Conservation (phyloP, 37 sponge, comb jelly and placozoan genomes). For the Geodia barretti region DNA sequence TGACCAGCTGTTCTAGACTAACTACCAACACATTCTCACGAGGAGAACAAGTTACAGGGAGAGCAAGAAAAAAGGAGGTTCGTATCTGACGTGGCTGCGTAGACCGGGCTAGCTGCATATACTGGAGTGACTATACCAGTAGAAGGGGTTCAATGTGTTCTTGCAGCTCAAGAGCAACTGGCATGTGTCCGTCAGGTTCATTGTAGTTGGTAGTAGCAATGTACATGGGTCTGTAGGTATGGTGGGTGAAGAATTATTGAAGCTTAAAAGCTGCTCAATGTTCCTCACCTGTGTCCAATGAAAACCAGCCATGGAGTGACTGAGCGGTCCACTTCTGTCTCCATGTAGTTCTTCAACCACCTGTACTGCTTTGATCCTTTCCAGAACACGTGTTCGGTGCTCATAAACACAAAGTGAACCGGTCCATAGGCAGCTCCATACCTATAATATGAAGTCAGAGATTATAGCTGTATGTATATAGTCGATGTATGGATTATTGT, state of each 20-base stretch:
- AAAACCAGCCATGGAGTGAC: conserved; percentile 85
- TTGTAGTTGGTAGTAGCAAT: conserved; percentile 48
- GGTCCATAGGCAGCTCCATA: conserved; percentile 75
- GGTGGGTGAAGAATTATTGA: not conserved
- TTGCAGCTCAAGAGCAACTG: conserved; percentile 34
- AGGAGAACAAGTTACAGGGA: not conserved
- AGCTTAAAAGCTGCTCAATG: not conserved
- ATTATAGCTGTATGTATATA: not conserved
- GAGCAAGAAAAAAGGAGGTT: too few relatives aligned
- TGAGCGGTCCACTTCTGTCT: conserved; percentile 54
- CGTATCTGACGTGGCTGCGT: not conserved
- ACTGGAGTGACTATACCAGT: conserved; percentile 18
- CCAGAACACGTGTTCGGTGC: conserved; percentile 74
- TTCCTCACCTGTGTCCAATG: conserved; percentile 71
- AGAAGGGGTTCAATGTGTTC: conserved; percentile 61
- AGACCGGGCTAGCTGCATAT: not conserved
- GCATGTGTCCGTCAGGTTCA: not conserved
- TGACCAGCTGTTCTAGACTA: too few relatives aligned
- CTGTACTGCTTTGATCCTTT: conserved; percentile 31
- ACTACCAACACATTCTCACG: not conserved
- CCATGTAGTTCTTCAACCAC: conserved; percentile 58
- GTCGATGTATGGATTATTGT: not conserved
- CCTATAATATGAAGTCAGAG: conserved; percentile 24
- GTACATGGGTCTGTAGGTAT: conserved; percentile 72
- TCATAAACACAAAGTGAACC: conserved; percentile 78